phyloP scores from a whole-genome alignment of 2,797 vertebrate genomes.

The Erethizon dorsatum region DNA sequence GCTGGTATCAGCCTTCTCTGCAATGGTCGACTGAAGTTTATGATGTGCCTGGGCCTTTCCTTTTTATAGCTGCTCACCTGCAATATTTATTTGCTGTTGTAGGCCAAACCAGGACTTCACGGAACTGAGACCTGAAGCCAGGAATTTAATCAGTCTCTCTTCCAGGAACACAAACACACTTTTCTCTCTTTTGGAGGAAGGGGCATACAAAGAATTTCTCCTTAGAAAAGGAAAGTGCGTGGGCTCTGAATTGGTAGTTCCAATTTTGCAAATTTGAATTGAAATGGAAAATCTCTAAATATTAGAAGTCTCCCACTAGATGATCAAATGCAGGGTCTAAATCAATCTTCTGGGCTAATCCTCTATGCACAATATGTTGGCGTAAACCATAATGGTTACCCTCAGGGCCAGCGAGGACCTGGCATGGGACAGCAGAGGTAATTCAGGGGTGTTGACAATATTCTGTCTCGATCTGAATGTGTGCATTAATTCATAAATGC shows the following conservation, averaged over 20 bases:
- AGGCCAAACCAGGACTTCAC: slow-evolving; percentile 50
- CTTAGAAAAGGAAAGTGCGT: neutral
- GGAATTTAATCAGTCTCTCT: slow-evolving; percentile 35
- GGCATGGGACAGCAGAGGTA: neutral
- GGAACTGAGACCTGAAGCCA: neutral
- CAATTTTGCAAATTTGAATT: slow-evolving; percentile 10
- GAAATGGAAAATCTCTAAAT: slow-evolving; percentile 20
- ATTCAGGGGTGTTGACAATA: neutral
- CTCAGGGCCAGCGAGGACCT: neutral
- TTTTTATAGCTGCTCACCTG: slow-evolving; percentile 38
- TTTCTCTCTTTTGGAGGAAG: neutral
- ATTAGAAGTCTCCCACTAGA: neutral
- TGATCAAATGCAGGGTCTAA: neutral
- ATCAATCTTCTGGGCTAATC: neutral
- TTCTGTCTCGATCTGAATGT: neutral
- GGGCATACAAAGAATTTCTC: neutral
- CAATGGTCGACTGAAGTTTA: neutral
- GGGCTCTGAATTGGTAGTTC: neutral
- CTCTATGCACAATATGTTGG: neutral
- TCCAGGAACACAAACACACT: slow-evolving; percentile 41
- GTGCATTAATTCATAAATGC: neutral
- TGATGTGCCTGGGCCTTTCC: neutral
- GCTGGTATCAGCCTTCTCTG: neutral
- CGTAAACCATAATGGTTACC: neutral
- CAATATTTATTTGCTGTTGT: neutral